A percentile compares a stretch with the other conserved stretches of the same genome.
Conservation (phyloP, 2,888 invertebrate genomes). For the Sphinx pinastri region DNA sequence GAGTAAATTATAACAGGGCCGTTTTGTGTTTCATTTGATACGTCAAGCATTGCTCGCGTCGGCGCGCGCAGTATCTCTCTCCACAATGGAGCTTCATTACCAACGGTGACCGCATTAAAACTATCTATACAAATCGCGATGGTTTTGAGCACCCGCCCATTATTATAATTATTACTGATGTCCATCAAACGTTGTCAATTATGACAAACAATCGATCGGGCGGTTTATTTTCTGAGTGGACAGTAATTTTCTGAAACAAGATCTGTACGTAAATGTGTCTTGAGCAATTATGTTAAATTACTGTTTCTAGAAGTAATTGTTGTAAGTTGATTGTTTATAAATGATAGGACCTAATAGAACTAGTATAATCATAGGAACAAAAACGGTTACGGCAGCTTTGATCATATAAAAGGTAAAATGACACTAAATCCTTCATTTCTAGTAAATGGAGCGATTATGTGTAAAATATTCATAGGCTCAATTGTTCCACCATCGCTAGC, state of each 20-base stretch:
- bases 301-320: conserved; percentile 66
- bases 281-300: conserved; percentile 74
- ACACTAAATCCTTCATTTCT: not conserved
- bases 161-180: conserved; percentile 54
- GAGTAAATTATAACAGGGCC: conserved; percentile 83
- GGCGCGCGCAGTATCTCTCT: conserved; percentile 51
- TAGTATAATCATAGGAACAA: conserved; percentile 58
- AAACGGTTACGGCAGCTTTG: conserved; percentile 51
- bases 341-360: conserved; percentile 53
- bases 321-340: conserved; percentile 45
- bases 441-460: not conserved
- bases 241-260: conserved; percentile 58
- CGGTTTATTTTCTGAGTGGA: conserved; percentile 53
- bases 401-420: conserved; percentile 42
- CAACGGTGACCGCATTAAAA: conserved; percentile 76
- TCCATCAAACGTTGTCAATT: conserved; percentile 43
- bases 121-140: conserved; percentile 58
- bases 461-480: conserved; percentile 28
- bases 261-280: conserved; percentile 55
- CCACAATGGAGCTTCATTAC: conserved; percentile 77
- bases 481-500: conserved; percentile 28
- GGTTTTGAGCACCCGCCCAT: conserved; percentile 53
- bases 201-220: conserved; percentile 51
- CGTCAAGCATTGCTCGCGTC: conserved; percentile 56
- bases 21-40: conserved; percentile 73